A percentile compares a stretch with the other conserved stretches of the same genome.
Conservation (phyloP, 1,140 invertebrate genomes). For the Drosophila teissieri region DNA sequence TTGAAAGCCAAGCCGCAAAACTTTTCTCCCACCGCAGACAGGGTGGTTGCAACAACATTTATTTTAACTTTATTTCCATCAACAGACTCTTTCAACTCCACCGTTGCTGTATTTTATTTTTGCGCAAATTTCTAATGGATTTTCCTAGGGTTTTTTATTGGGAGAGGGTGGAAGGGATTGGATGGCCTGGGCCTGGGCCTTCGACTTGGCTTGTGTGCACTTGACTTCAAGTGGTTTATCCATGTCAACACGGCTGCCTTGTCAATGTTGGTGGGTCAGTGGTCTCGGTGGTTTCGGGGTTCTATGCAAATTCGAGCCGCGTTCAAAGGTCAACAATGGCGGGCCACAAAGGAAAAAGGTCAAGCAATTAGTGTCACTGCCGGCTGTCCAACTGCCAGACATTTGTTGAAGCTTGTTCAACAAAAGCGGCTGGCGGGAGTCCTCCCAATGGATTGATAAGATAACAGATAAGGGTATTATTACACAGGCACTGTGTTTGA, state of each 20-base stretch:
- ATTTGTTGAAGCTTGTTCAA: constrained; percentile 54
- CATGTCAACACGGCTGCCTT: constrained; percentile 69
- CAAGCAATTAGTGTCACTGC: constrained; percentile 75
- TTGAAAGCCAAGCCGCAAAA: constrained; percentile 35
- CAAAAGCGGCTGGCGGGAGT: constrained; percentile 16
- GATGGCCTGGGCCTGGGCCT: constrained; percentile 12
- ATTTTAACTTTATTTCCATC: constrained; percentile 47
- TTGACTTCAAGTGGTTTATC: constrained; percentile 75
- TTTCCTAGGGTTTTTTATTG: constrained; percentile 16
- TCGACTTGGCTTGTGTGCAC: constrained; percentile 50
- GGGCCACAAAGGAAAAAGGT: constrained; percentile 55
- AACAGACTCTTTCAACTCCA: constrained; percentile 21
- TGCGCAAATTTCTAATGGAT: constrained; percentile 49
- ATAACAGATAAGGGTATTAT: constrained; percentile 55
- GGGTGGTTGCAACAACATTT: constrained; percentile 45
- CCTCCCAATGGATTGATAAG: constrained; percentile 39
- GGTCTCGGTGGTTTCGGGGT: constrained; percentile 20
- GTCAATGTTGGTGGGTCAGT: constrained; percentile 40
- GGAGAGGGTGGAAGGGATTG: background rate
- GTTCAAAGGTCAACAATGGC: constrained; percentile 69
- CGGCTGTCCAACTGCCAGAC: constrained; percentile 30
- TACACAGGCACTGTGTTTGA: constrained; percentile 36
- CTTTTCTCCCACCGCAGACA: constrained; percentile 22
- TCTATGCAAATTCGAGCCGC: constrained; percentile 61
- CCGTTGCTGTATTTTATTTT: constrained; percentile 8